Conservation (phyloP, 2,113 vertebrate genomes). For the Paralichthys olivaceus region DNA sequence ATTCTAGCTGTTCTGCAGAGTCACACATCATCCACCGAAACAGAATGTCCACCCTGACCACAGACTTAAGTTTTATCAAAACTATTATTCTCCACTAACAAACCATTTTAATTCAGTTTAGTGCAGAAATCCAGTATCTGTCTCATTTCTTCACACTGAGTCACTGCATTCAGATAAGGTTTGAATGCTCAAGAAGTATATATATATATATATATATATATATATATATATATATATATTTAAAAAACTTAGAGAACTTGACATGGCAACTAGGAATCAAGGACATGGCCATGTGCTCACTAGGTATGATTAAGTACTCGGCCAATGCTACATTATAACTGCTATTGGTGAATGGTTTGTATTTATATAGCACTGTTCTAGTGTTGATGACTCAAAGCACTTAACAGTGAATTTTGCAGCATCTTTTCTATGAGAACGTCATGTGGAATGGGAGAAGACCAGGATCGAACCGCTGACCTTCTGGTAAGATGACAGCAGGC, state of each 20-base stretch:
- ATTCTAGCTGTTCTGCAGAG: constrained; percentile 6
- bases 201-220: too few species aligned
- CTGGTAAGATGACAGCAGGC: too few species aligned
- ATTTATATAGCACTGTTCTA: too few species aligned
- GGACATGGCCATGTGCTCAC: neutral
- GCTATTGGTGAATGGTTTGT: too few species aligned
- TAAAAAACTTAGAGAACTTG: too few species aligned
- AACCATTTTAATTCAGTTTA: constrained; percentile 2
- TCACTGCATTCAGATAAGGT: neutral
- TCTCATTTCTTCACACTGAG: neutral
- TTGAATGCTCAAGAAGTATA: neutral
- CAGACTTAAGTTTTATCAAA: constrained; percentile 20
- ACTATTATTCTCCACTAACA: constrained; percentile 11
- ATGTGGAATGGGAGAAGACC: too few species aligned
- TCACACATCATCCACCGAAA: constrained; percentile 3
- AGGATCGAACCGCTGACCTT: too few species aligned
- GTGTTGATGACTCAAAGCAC: too few species aligned
- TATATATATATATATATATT: neutral
- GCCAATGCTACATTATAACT: too few species aligned
- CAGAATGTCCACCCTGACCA: neutral
- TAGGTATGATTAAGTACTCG: too few species aligned
- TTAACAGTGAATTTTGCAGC: too few species aligned
- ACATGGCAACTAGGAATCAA: neutral
- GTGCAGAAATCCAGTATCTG: neutral
- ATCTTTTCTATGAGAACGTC: too few species aligned